phyloP scores from a whole-genome alignment of 1,140 invertebrate genomes.

The Habropoda laboriosa region DNA sequence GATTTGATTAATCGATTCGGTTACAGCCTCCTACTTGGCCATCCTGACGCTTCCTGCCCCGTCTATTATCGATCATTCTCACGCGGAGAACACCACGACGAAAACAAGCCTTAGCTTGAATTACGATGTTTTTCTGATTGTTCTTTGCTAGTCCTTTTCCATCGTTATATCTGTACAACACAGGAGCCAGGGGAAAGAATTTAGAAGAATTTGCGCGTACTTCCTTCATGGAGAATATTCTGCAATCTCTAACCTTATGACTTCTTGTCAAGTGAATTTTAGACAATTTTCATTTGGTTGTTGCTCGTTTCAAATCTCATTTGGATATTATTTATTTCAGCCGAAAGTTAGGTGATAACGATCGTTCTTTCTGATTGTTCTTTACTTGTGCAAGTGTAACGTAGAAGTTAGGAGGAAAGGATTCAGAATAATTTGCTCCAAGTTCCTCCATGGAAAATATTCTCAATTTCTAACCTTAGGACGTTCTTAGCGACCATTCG shows the following conservation, averaged over 20 bases:
- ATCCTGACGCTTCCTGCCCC: conserved; percentile 38
- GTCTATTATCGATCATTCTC: conserved; percentile 54
- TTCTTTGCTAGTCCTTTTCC: not conserved
- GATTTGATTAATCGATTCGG: conserved; percentile 69
- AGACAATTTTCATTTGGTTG: too few species aligned
- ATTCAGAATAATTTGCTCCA: too few species aligned
- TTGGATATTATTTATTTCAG: too few species aligned
- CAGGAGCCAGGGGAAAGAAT: not conserved
- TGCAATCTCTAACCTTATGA: too few species aligned
- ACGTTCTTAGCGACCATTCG: too few species aligned
- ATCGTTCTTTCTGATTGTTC: too few species aligned
- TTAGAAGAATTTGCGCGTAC: not conserved
- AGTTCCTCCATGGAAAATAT: not conserved
- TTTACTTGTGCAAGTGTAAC: too few species aligned
- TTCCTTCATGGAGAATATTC: not conserved
- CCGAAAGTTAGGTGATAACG: too few species aligned
- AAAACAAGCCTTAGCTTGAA: conserved; percentile 20
- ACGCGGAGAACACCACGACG: not conserved
- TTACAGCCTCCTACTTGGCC: conserved; percentile 54
- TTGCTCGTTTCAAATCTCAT: too few species aligned
- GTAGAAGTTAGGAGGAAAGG: too few species aligned
- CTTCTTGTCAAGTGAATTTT: too few species aligned
- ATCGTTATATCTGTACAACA: not conserved
- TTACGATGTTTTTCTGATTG: conserved; percentile 26
- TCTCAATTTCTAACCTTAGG: too few species aligned